Percentiles rank a stretch among this genome's conserved stretches.
phyloP scores from a whole-genome alignment of 2,888 invertebrate genomes.

The Drosophila engyochracea region DNA sequence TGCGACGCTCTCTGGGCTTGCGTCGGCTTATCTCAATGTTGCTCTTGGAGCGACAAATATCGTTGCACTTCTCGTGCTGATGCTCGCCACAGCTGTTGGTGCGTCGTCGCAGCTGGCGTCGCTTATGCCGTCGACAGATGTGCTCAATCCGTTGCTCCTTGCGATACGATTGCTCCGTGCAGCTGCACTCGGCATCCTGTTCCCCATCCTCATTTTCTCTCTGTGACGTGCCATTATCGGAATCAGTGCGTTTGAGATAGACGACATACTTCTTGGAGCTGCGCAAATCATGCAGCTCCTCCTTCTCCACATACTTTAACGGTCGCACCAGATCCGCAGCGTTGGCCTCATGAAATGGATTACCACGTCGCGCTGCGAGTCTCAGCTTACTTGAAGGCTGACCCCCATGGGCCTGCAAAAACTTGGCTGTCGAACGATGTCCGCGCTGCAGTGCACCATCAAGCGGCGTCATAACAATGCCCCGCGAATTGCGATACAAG shows the following conservation, averaged over 20 bases:
- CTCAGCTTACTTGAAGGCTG: conserved; percentile 90
- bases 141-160: conserved; percentile 82
- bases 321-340: conserved; percentile 83
- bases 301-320: conserved; percentile 83
- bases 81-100: conserved; percentile 84
- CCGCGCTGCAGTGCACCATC: conserved; percentile 96
- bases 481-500: conserved; percentile 92
- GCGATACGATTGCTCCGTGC: conserved; percentile 81
- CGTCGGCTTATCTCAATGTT: conserved; percentile 84
- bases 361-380: conserved; percentile 82
- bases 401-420: conserved; percentile 95
- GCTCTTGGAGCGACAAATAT: conserved; percentile 85
- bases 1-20: conserved; percentile 79
- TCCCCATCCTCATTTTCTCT: conserved; percentile 18
- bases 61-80: conserved; percentile 77
- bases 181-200: conserved; percentile 71
- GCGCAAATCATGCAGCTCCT: conserved; percentile 82
- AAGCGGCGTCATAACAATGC: conserved; percentile 94
- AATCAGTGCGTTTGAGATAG: conserved; percentile 83
- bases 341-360: conserved; percentile 82
- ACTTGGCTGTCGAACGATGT: conserved; percentile 95
- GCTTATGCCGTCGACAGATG: conserved; percentile 80
- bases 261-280: conserved; percentile 83
- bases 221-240: conserved; percentile 62
- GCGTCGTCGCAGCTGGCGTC: conserved; percentile 80